phyloP scores from a whole-genome alignment of 2,113 vertebrate species.

The Colius striatus region DNA sequence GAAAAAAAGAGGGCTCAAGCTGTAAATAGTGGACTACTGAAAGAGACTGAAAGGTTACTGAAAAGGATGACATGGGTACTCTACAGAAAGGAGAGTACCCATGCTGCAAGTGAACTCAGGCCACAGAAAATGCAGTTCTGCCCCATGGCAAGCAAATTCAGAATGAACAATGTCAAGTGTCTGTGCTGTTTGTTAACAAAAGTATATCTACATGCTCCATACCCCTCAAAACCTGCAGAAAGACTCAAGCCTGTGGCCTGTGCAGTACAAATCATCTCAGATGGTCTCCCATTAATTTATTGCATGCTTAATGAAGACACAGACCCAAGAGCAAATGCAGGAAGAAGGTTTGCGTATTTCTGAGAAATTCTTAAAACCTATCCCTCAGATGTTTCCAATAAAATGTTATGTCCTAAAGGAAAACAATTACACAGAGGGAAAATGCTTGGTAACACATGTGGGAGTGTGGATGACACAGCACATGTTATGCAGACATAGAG shows the following conservation, averaged over 20 bases:
- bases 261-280: not conserved
- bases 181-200: not conserved
- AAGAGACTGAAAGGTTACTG: not conserved
- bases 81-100: not conserved
- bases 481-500: fast-evolving
- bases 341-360: fast-evolving
- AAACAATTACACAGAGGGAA: not conserved
- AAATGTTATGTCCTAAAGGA: not conserved
- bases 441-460: not conserved
- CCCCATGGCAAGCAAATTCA: not conserved
- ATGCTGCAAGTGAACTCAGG: not conserved
- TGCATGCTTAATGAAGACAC: not conserved
- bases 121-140: not conserved
- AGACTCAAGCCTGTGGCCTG: too few relatives aligned
- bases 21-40: not conserved
- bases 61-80: fast-evolving
- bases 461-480: not conserved
- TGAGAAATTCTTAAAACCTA: not conserved
- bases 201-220: fast-evolving
- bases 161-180: not conserved
- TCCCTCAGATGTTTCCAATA: not conserved
- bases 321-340: not conserved
- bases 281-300: fast-evolving
- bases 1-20: not conserved
- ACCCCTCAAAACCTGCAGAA: not conserved